Conservation (phyloP, 2,797 vertebrate genomes). For the Clarias pachynema region DNA sequence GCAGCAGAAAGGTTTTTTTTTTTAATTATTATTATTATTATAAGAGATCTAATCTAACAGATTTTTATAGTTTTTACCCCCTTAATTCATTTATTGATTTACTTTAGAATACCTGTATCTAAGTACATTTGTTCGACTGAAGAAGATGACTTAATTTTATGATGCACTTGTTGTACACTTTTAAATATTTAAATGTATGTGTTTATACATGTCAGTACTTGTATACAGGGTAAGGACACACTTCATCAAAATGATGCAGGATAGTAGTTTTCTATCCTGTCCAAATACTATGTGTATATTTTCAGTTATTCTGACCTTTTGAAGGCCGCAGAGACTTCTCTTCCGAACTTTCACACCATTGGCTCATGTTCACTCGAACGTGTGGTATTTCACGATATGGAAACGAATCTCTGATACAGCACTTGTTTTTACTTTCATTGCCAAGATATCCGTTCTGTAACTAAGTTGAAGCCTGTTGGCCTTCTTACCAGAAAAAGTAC, state of each 20-base stretch:
- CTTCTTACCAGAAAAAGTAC: background rate
- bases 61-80: background rate
- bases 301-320: background rate
- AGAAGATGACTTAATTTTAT: background rate
- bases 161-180: background rate
- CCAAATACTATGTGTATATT: background rate
- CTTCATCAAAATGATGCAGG: background rate
- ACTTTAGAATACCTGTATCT: background rate
- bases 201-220: background rate
- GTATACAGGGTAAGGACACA: background rate
- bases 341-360: conserved; percentile 1
- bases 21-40: no score
- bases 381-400: background rate
- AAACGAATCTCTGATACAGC: background rate
- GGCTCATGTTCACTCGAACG: conserved; percentile 4
- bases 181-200: background rate
- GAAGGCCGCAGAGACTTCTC: background rate
- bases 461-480: background rate
- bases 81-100: background rate
- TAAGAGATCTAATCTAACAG: no score
- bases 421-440: background rate
- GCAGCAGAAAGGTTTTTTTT: no score
- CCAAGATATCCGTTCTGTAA: background rate
- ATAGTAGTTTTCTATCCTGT: background rate
- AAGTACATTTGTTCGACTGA: background rate